These are phyloP conservation scores for Drosophila elegans DNA, from an alignment of 1,140 invertebrate genomes.

Conservation along the genomic window DNA sequence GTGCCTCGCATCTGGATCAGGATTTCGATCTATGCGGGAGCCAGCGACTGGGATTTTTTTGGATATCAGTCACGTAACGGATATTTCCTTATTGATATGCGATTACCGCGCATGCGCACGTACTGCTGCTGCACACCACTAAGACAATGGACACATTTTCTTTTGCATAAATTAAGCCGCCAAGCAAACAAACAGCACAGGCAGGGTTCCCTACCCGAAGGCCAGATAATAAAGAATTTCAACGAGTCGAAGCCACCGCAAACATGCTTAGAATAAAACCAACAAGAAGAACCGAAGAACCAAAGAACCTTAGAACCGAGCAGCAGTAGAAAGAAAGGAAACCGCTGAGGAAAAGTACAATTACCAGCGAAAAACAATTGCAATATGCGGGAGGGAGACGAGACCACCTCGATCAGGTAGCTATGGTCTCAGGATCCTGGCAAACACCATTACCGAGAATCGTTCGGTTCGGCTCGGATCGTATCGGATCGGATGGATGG, in stretches of 20 bases:
- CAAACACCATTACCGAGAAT: constrained; percentile 32
- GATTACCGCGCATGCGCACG: constrained; percentile 81
- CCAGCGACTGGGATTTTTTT: constrained; percentile 53
- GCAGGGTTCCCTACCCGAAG: constrained; percentile 28
- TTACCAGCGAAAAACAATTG: constrained; percentile 46
- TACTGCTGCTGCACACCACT: constrained; percentile 55
- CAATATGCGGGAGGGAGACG: constrained; percentile 50
- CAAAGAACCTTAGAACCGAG: too few species aligned
- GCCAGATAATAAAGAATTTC: constrained; percentile 58
- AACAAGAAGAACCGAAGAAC: constrained; percentile 24
- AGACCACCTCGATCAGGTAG: constrained; percentile 43
- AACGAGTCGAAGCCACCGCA: constrained; percentile 53
- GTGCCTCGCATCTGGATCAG: constrained; percentile 67
- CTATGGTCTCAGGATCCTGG: constrained; percentile 31
- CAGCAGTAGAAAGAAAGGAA: constrained; percentile 33
- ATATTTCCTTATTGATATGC: constrained; percentile 85
- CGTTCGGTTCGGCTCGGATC: constrained; percentile 2
- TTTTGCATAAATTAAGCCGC: constrained; percentile 76
- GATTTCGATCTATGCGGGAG: constrained; percentile 51
- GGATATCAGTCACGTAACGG: constrained; percentile 84
- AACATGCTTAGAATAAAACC: constrained; percentile 79
- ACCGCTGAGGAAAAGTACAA: constrained; percentile 18
- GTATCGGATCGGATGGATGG: not conserved
- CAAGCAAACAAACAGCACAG: constrained; percentile 53
- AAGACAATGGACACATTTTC: constrained; percentile 73